These are phyloP conservation scores for Dryobota labecula DNA, from an alignment of 2,888 invertebrate genomes.

Conservation along the genomic window DNA sequence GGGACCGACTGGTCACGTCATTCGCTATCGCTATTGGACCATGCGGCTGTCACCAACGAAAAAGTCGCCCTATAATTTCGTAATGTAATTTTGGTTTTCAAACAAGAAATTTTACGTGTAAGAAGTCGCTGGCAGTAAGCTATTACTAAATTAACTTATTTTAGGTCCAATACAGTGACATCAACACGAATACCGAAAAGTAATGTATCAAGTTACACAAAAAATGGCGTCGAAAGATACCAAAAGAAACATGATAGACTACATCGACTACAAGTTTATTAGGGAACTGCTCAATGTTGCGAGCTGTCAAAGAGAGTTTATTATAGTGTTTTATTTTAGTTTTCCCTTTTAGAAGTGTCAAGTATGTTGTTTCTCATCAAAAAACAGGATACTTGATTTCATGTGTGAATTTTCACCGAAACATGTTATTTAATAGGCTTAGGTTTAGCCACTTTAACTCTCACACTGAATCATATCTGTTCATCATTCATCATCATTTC, in stretches of 20 bases:
- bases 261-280: conserved; percentile 48
- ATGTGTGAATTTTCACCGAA: neutral
- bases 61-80: no score
- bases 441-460: no score
- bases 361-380: neutral
- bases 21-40: no score
- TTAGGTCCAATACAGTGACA: conserved; percentile 18
- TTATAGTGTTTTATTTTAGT: conserved; percentile 26
- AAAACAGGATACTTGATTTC: neutral
- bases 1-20: no score
- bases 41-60: no score
- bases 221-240: conserved; percentile 50
- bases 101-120: no score
- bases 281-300: conserved; percentile 45
- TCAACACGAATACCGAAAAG: conserved; percentile 28
- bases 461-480: no score
- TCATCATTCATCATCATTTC: no score
- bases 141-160: no score
- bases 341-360: conserved; percentile 5
- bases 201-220: conserved; percentile 58
- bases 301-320: conserved; percentile 39
- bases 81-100: no score
- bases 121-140: no score
- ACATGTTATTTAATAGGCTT: neutral
- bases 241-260: conserved; percentile 52